Base-by-base conservation (phyloP, 2,797 vertebrate species). In the Tragelaphus eurycerus region DNA sequence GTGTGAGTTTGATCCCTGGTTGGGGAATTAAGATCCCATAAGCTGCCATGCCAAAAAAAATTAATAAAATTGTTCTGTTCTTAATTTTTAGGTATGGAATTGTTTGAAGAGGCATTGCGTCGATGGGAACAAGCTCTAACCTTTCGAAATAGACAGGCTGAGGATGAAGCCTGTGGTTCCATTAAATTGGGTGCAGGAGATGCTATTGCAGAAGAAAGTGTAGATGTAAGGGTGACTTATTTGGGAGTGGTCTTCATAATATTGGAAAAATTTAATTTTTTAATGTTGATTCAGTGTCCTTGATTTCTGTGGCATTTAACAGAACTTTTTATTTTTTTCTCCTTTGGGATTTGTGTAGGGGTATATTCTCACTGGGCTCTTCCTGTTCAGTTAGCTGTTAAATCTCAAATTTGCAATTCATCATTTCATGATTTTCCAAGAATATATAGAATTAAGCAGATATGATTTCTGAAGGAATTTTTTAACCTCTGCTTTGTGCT, bases 111-210 rank as follows among this genome's bases (percentile, higher is more conserved):
- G 98, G 99, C 99, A 0, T 97, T 99, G 64, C 98, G 99, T 34
- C 99, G 99, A 14, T 99, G 99, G 99, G 99, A 99, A 93, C 99
- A 99, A 95, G 99, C 99, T 0, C 90, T 99, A 8, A 99, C 99
- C 0, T 99, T 99, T 97, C 99, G 99, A 71, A 99, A 98, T 98
- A 98, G 99, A 52, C 99, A 99, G 94, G 98, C 97, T 1, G 99
- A 99, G 46, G 99, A 99, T 23, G 99, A 99, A 92, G 98, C 98
- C 94, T 99, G 99, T 91, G 97, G 98, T 12, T 99, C 99, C 0
- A 98, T 99, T 95, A 99, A 99, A 96, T 97, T 99, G 38, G 99
- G 99, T 96, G 99, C 99, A 4, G 99, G 99, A 97, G 99, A 99
- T 23, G 98, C 99, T 94, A 99, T 99, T 93, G 99, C 99, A 0